These are phyloP conservation scores for Lemur catta DNA, from an alignment of 2,797 vertebrate genomes.

Conservation along the genomic window DNA sequence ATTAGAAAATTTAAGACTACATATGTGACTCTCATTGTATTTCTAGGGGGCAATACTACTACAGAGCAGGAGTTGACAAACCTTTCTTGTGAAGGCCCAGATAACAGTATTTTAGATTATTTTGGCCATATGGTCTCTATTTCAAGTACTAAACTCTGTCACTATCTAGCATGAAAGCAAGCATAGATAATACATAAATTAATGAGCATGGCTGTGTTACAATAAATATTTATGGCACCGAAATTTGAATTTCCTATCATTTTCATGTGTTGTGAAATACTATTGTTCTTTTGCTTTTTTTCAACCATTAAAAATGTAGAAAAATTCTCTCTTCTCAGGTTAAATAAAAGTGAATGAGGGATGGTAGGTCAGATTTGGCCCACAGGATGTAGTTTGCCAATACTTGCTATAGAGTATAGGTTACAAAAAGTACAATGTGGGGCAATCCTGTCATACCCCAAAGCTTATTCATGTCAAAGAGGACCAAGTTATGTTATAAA, in stretches of 20 bases:
- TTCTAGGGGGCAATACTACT: background rate
- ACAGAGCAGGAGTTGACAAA: background rate
- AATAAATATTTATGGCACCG: slow-evolving; percentile 4
- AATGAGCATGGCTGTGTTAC: background rate
- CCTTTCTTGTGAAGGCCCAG: background rate
- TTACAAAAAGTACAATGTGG: background rate
- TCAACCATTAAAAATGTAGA: background rate
- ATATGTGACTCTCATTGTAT: background rate
- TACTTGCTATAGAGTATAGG: background rate
- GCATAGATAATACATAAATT: background rate
- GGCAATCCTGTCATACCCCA: background rate
- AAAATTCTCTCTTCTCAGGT: background rate
- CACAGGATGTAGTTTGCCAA: background rate
- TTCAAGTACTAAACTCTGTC: background rate
- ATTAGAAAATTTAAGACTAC: background rate
- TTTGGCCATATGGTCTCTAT: background rate
- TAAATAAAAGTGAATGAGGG: background rate
- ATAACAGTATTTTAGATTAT: background rate
- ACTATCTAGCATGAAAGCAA: background rate
- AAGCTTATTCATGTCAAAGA: background rate
- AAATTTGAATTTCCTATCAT: slow-evolving; percentile 6
- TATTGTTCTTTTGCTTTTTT: background rate
- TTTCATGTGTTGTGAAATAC: background rate
- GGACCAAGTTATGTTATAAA: background rate
- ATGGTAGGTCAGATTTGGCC: background rate